Evolutionary conservation across 2,888 invertebrate genomes (phyloP), one percentile per base, ranked within the genome.

Genomic region (Pimpla rufipes): DNA sequence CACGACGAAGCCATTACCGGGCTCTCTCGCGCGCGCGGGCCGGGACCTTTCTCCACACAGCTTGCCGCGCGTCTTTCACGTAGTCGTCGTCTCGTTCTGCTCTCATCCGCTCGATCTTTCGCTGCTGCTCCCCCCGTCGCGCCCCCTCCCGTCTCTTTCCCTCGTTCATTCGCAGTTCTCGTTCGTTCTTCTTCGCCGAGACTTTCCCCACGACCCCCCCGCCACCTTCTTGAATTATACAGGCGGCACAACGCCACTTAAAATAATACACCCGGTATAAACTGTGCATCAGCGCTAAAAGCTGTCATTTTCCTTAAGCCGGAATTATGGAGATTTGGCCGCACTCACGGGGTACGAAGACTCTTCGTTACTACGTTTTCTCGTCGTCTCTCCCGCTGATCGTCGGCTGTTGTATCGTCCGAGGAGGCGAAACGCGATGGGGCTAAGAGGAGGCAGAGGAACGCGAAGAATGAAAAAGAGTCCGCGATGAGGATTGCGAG

Each of bases 241-340:
- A 90, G 90, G 42, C 64, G 62, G 40, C 79, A 75, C 79, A 79
- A 89, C 88, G 88, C 88, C 90, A 91, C 92, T 92, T 93, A 92
- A 92, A 93, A 93, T 92, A 93, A 92, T 92, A 92, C 90, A 90
- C 88, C 89, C 90, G 89, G 91, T 91, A 92, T 92, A 92, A 92
- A 92, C 90, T 90, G 90, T 89, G 91, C 92, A 92, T 93, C 92
- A 91, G 88, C 90, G 89, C 88, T 93, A 91, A 93, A 92, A 93
- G 92, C 92, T 92, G 92, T 93, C 92, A 92, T 93, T 93, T 93
- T 91, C 90, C 90, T 89, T 92, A 92, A 92, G 91, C 91, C 88
- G 89, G 91, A 92, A 93, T 93, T 93, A 92, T 92, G 93, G 91
- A 91, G 90, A 92, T 93, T 90, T 86, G 87, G 86, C 86, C 86